Evolutionary conservation across 1,140 invertebrate species (phyloP), one percentile per base, ranked within the genome.

Genomic region (Camponotus pennsylvanicus): DNA sequence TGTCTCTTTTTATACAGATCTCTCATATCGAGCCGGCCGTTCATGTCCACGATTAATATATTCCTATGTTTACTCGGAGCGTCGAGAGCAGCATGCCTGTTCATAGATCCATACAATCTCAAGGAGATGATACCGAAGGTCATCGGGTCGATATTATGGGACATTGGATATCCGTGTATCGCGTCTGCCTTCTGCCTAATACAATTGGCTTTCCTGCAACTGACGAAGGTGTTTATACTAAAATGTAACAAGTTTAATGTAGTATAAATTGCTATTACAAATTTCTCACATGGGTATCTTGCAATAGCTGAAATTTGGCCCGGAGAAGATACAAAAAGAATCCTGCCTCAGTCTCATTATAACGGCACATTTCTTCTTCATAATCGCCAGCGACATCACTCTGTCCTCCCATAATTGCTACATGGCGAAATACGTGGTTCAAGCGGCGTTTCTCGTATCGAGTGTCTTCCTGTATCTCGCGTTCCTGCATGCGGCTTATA

Each of bases 11-110:
- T 79, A 66, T 94, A 94, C 6, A 96, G 96, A 91, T 96, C 96
- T 71, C 94, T 96, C 69, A 95, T 96, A 66, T 95, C 96, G 34
- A 95, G 93, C 80, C 93, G 96, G 75, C 96, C 96, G 63, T 96
- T 96, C 88, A 96, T 97, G 96, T 95, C 96, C 75, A 96, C 96
- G 45, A 96, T 97, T 92, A 97, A 97, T 91, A 95, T 96, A 80
- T 96, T 97, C 92, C 93, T 97, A 8, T 96, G 96, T 89, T 91
- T 96, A n/a, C 93, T 97, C 45, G 96, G 96, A 49, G 92, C 94
- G 71, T 96, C 96, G 37, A 94, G 96, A 90, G 95, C 95, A 21
- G 91, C 93, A 49, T 95, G 94, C 49, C 95, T 97, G 71, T 96
- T 96, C 88, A 96, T 96, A 91, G 96, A 97, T 91, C 96, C 96